Evolutionary conservation across 2,113 vertebrate genomes (phyloP).

Genomic region (Falcunculus frontatus): DNA sequence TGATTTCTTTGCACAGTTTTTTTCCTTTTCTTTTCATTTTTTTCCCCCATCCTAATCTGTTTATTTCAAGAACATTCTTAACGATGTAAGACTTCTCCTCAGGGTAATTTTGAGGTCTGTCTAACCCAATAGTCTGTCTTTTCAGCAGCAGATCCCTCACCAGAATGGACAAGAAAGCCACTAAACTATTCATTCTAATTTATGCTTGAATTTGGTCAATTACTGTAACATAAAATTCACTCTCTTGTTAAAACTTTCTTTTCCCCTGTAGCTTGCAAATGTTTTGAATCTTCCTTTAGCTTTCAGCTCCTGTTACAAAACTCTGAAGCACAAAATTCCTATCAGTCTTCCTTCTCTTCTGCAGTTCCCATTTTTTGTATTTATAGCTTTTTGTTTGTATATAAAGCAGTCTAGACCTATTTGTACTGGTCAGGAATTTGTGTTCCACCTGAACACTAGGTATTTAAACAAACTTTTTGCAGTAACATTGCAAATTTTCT

Average conservation of each 20-base stretch:
- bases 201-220: not conserved
- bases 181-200: not conserved
- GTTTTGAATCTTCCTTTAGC: not conserved
- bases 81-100: not conserved
- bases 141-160: not conserved
- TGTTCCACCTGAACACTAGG: not conserved
- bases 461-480: not conserved
- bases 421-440: not conserved
- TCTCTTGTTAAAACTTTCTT: not conserved
- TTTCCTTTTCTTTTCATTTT: fast-evolving
- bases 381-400: not conserved
- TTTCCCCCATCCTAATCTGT: not conserved
- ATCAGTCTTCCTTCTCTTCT: not conserved
- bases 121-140: not conserved
- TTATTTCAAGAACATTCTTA: not conserved
- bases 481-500: not conserved
- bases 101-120: not conserved
- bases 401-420: not conserved
- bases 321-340: not conserved
- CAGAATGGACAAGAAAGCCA: not conserved
- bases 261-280: not conserved
- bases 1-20: not conserved
- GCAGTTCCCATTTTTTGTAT: not conserved
- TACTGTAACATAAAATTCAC: not conserved
- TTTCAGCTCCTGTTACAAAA: not conserved